Base-by-base conservation (phyloP, 1,140 invertebrate species). In the Drosophila sulfurigaster region DNA sequence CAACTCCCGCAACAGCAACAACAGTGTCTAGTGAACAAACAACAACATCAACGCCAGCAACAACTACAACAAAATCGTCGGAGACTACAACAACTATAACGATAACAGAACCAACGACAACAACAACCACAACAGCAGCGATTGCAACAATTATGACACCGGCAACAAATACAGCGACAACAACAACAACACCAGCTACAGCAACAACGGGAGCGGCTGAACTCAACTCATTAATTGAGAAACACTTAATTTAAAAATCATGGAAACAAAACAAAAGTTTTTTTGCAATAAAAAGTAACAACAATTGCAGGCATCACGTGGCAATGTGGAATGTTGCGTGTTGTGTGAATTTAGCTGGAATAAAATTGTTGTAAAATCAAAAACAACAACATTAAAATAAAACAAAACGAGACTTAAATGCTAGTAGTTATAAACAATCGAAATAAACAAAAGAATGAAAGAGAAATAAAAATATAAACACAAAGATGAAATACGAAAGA, bases 371-470 rank as follows among this genome's bases (percentile, higher is more conserved):
- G 68, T 71, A 54, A 54, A 30, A 58, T 60, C 5, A 15, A 11
- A 38, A 63, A 51, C 25, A 63, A 60, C 35, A 63, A 75, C 88
- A 66, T n/a, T 48, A 32, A 51, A 45, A 8, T 5, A 25, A 35
- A 62, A 69, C 20, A 66, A 75, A 87, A 72, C 52, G 80, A 89
- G 83, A 88, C 85, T 87, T 87, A 88, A 77, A 69, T 45, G 64
- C 60, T 75, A 69, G 51, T 81, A 86, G 75, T 75, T 78, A 75
- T 86, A 75, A 86, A 80, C 67, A 60, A 83, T 64, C 45, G 54
- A 48, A 75, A 46, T 60, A 58, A 59, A 77, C 62, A 64, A 45
- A 25, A 25, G 20, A 25, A 25, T 25, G 45, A 58, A 71, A 54
- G 25, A 62, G 30, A 25, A 15, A 43, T n/a, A 67, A 46, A 32